Conservation (phyloP, 2,888 invertebrate species). For the Saturnia japonica region DNA sequence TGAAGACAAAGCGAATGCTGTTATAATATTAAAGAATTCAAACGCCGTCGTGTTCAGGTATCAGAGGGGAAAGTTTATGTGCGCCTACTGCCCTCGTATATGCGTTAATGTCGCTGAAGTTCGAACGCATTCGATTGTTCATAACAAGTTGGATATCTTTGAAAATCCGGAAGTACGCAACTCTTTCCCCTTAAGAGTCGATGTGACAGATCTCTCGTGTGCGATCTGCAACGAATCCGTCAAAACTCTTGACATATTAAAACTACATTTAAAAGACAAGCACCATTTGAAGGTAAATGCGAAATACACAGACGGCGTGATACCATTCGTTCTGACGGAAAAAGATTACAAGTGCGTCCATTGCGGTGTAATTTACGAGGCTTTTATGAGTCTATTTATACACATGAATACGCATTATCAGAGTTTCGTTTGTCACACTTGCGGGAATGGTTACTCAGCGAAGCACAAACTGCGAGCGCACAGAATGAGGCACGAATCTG, state of each 20-base stretch:
- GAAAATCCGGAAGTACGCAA: conserved; percentile 47
- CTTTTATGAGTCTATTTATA: conserved; percentile 50
- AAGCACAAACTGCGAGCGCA: conserved; percentile 68
- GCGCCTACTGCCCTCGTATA: conserved; percentile 55
- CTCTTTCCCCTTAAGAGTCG: conserved; percentile 58
- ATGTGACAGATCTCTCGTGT: conserved; percentile 56
- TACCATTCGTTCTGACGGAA: conserved; percentile 56
- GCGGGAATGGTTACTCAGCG: conserved; percentile 72
- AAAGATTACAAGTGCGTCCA: conserved; percentile 54
- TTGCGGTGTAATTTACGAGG: conserved; percentile 47
- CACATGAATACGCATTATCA: conserved; percentile 75
- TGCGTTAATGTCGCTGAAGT: conserved; percentile 46
- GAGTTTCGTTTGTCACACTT: conserved; percentile 66
- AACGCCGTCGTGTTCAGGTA: conserved; percentile 64
- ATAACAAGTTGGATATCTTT: conserved; percentile 53
- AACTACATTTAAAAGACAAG: conserved; percentile 45
- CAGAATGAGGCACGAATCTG: conserved; percentile 56
- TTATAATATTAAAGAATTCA: conserved; percentile 55
- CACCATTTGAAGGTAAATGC: conserved; percentile 45
- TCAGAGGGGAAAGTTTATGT: conserved; percentile 61
- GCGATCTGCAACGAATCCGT: conserved; percentile 43
- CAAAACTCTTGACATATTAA: conserved; percentile 42
- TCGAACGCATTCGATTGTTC: conserved; percentile 47
- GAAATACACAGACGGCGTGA: conserved; percentile 52
- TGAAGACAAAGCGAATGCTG: conserved; percentile 59